phyloP scores from a whole-genome alignment of 1,140 invertebrate species.

The Theocolax elegans region DNA sequence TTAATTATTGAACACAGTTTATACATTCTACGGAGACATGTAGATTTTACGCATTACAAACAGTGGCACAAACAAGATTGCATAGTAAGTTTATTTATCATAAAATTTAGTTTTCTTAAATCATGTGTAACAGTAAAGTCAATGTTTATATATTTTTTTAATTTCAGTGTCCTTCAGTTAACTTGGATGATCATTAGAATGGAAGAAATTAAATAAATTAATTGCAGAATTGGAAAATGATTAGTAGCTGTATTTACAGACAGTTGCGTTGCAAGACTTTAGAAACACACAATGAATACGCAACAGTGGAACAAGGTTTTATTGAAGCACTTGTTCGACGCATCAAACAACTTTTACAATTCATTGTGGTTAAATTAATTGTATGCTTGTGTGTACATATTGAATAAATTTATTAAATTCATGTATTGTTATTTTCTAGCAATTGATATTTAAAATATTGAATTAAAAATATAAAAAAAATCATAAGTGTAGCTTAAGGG shows the following conservation, averaged over 20 bases:
- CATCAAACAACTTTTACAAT: slow-evolving; percentile 82
- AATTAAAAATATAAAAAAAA: too few relatives aligned
- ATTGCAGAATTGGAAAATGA: slow-evolving; percentile 75
- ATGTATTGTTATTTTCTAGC: background rate
- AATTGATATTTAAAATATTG: slow-evolving; percentile 3
- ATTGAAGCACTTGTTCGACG: slow-evolving; percentile 79
- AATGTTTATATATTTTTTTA: too few relatives aligned
- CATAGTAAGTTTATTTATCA: slow-evolving; percentile 55
- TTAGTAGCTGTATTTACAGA: slow-evolving; percentile 79
- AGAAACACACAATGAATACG: slow-evolving; percentile 75
- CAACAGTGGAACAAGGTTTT: slow-evolving; percentile 74
- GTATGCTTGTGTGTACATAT: slow-evolving; percentile 14
- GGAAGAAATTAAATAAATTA: slow-evolving; percentile 71
- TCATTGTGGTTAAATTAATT: slow-evolving; percentile 72
- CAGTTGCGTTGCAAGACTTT: slow-evolving; percentile 82
- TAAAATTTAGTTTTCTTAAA: too few relatives aligned
- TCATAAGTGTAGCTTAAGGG: too few relatives aligned
- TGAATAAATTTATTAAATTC: slow-evolving; percentile 30
- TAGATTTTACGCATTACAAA: slow-evolving; percentile 78
- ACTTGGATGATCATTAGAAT: slow-evolving; percentile 63
- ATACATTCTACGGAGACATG: slow-evolving; percentile 85
- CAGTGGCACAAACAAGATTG: slow-evolving; percentile 63
- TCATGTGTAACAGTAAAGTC: too few relatives aligned
- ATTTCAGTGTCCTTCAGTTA: slow-evolving; percentile 53
- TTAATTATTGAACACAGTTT: slow-evolving; percentile 83